Conservation (phyloP, 2,888 invertebrate species). For the Cybosia mesomella region DNA sequence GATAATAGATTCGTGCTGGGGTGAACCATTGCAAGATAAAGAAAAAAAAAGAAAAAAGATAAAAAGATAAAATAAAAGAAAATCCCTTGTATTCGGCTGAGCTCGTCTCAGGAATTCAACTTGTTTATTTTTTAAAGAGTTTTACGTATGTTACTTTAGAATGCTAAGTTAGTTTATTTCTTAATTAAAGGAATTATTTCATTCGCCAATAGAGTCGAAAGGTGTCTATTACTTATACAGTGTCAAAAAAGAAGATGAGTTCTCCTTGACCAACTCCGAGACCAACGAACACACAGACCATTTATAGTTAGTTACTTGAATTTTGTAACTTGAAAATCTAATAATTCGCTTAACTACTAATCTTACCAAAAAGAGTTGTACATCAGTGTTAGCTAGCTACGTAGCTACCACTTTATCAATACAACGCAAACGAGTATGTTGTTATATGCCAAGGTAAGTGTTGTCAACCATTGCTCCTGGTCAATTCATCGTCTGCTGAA, state of each 20-base stretch:
- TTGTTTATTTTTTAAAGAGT: slow-evolving; percentile 24
- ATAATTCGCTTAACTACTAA: neutral
- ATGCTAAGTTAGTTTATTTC: neutral
- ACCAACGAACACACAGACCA: too few species aligned
- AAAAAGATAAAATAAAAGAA: too few species aligned
- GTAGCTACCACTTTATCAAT: neutral
- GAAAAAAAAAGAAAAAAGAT: too few species aligned
- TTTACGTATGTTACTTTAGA: neutral
- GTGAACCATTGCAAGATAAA: too few species aligned
- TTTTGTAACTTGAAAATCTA: neutral
- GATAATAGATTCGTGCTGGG: too few species aligned
- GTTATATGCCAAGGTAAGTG: neutral
- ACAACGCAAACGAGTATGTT: too few species aligned
- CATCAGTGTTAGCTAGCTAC: too few species aligned
- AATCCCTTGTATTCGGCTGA: too few species aligned
- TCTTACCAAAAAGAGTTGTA: too few species aligned
- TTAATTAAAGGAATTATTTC: neutral
- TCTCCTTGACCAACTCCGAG: too few species aligned
- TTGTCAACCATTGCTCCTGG: neutral
- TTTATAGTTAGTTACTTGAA: neutral
- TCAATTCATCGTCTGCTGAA: neutral
- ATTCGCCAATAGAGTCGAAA: neutral
- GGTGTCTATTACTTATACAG: neutral
- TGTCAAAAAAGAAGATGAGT: too few species aligned
- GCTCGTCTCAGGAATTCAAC: too few species aligned